A percentile compares a stretch with the other conserved stretches of the same genome.
Evolutionary conservation across 2,113 vertebrate species (phyloP).

Genomic region (Macrotis lagotis): DNA sequence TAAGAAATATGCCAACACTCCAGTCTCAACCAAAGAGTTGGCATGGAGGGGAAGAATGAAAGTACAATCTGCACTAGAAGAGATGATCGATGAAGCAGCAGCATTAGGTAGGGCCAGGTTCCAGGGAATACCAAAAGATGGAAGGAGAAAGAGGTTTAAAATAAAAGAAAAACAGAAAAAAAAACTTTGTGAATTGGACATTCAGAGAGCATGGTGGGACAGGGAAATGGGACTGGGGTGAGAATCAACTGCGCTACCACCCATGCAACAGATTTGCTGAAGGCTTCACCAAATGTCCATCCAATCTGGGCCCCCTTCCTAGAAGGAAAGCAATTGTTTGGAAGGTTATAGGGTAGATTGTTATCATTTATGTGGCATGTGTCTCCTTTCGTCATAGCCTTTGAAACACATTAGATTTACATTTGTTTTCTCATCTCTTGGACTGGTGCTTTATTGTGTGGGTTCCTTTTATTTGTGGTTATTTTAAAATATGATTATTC

Average conservation of each 20-base stretch:
- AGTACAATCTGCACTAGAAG: not conserved
- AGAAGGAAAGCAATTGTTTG: not conserved
- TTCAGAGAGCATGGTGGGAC: not conserved
- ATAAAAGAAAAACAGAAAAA: too few species aligned
- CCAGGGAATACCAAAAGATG: not conserved
- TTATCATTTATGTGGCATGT: not conserved
- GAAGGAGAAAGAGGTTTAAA: not conserved
- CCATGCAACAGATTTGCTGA: not conserved
- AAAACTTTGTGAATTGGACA: not conserved
- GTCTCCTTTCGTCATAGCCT: not conserved
- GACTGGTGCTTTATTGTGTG: not conserved
- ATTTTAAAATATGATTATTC: not conserved
- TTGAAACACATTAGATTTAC: not conserved
- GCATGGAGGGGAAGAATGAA: not conserved
- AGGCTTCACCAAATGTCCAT: not conserved
- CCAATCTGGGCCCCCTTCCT: not conserved
- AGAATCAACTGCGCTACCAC: not conserved
- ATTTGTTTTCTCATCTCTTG: not conserved
- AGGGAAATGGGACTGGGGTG: too few species aligned
- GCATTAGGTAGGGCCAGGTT: not conserved
- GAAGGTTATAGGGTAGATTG: not conserved
- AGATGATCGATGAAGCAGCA: not conserved
- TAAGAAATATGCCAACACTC: not conserved
- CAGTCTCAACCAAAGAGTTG: not conserved
- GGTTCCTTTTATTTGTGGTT: not conserved